Evolutionary conservation across 2,113 vertebrate species (phyloP), one percentile per base, ranked within the genome.

Genomic region (Lynx canadensis): DNA sequence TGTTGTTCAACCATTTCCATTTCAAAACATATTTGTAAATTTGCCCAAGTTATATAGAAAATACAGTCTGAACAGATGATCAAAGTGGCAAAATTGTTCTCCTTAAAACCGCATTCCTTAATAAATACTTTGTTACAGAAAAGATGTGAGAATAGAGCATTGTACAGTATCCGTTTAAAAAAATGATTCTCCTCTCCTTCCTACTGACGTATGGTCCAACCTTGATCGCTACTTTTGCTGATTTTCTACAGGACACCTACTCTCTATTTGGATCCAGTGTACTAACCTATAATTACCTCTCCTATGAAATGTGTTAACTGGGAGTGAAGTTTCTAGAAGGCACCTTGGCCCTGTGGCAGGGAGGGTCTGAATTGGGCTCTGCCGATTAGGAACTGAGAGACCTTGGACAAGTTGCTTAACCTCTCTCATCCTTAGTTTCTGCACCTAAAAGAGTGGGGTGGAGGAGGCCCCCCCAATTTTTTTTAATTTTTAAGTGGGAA

Each of bases 91-190:
- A 78, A 94, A 41, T 7, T 31, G 21, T 45, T 95, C 60, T 89
- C 23, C 50, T 83, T 57, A 80, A 85, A 86, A 41, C 14, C 15
- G 23, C 80, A 94, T 94, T 83, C 18, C 57, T 97, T 55, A 89
- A 41, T 84, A 91, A 91, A 85, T 18, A 52, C 33, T 86, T 69
- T 69, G 38, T 86, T 93, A 52, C 29, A 84, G 52, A 95, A 89
- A 79, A 87, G 10, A 38, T 33, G 23, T 92, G 25, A 79, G 18
- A 52, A 48, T 81, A 69, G 29, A 94, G 6, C 36, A 78, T 50
- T 57, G 1, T 19, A 29, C 6, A 16, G 2, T 55, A 52, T 52
- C 48, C 45, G 23, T 81, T 15, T 0, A 12, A 83, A 36, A 89
- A 81, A 84, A 52, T 7, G 9, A 2, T 36, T 94, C 45, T 91